Evolutionary conservation across 2,797 vertebrate species (phyloP).

Genomic region (Numenius phaeopus): DNA sequence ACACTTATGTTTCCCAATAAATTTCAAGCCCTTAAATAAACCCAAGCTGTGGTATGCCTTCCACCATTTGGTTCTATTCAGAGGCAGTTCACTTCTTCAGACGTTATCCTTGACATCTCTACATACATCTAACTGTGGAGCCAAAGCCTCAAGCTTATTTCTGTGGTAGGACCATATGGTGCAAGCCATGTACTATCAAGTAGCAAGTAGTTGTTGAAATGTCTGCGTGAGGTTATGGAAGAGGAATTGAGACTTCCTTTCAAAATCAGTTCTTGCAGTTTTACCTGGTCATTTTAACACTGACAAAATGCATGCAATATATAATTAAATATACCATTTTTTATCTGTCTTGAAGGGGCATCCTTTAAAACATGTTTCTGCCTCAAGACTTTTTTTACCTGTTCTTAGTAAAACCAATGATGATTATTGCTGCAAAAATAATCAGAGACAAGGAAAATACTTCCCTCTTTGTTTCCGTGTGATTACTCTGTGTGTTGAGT

Average conservation of each 20-base stretch:
- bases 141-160: constrained; percentile 11
- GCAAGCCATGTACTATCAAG: not conserved
- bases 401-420: not conserved
- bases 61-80: not conserved
- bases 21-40: constrained; percentile 12
- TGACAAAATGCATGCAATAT: not conserved
- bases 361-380: not conserved
- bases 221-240: not conserved
- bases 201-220: not conserved
- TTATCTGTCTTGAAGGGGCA: not conserved
- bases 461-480: not conserved
- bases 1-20: not conserved
- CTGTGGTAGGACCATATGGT: not conserved
- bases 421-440: not conserved
- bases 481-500: not conserved
- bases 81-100: not conserved
- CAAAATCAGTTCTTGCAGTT: not conserved
- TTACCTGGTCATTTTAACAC: not conserved
- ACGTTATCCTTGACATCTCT: not conserved
- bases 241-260: not conserved
- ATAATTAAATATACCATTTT: not conserved
- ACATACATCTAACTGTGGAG: not conserved
- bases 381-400: not conserved
- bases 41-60: not conserved
- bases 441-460: not conserved